Evolutionary conservation across 1,140 invertebrate genomes (phyloP), one percentile per base, ranked within the genome.

Genomic region (Megathymus violae): DNA sequence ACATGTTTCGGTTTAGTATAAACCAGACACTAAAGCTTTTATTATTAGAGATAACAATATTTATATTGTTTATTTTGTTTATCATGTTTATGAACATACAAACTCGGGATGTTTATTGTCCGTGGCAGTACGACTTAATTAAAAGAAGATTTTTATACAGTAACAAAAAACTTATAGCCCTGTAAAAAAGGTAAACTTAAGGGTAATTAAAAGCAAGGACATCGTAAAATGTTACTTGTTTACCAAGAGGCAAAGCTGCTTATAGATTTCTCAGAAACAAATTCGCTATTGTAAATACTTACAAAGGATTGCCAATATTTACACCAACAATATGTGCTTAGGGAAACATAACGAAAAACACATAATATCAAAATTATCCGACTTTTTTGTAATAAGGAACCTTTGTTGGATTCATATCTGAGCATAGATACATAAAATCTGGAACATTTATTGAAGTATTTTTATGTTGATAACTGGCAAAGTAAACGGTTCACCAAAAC

Each of bases 321-420:
- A 47, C 43, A 31, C 19, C 27, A 36, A 59, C 54, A 66, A 46
- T 59, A 38, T 65, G 47, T 50, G 27, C 31, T 46, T 62, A 61
- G 51, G 41, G 54, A 51, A 64, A 67, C 54, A 71, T 70, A 69
- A 67, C 62, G 64, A 77, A 47, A 47, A 36, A 59, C 46, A 59
- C 46, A 59, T 47, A 59, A 15, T 13, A 52, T 50, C 17, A 47
- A 52, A 54, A 44, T 47, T 44, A 41, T 19, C 44, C 9, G 56
- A 22, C n/a, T n/a, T n/a, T n/a, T n/a, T n/a, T n/a, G n/a, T n/a
- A n/a, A n/a, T n/a, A n/a, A n/a, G n/a, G n/a, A n/a, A n/a, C n/a
- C n/a, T n/a, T n/a, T n/a, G n/a, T n/a, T n/a, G n/a, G n/a, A n/a
- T n/a, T n/a, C n/a, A n/a, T n/a, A n/a, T n/a, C n/a, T n/a, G n/a